phyloP scores from a whole-genome alignment of 2,113 vertebrate species.

The Crotalus tigris region DNA sequence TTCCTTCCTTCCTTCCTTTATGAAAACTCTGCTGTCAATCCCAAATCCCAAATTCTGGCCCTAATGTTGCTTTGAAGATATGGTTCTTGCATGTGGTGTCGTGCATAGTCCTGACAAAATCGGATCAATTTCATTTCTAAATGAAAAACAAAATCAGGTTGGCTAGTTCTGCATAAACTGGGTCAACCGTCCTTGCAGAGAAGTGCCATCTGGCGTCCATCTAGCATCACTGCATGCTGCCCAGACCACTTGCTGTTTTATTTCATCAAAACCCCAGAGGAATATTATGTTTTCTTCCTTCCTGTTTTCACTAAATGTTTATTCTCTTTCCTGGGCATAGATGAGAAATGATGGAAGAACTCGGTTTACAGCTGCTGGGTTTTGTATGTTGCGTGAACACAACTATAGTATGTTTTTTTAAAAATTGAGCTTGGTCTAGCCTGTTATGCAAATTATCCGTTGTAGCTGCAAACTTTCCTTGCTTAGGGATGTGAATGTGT shows the following conservation, averaged over 20 bases:
- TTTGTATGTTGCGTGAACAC: background rate
- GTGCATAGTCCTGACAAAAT: background rate
- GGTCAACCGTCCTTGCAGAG: conserved; percentile 57
- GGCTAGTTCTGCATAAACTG: conserved; percentile 1
- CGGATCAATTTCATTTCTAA: background rate
- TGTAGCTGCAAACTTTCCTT: background rate
- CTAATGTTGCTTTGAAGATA: conserved; percentile 1
- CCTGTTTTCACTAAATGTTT: background rate
- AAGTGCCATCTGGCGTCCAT: conserved; percentile 71
- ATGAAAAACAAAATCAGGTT: conserved; percentile 18
- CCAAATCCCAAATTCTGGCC: background rate
- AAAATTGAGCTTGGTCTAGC: background rate
- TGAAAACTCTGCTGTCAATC: background rate
- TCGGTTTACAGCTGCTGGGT: background rate
- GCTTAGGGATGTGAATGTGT: background rate
- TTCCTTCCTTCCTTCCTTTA: background rate
- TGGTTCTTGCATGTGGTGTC: background rate
- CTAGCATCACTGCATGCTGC: background rate
- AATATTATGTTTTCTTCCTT: background rate
- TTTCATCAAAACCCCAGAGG: background rate
- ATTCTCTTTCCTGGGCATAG: background rate
- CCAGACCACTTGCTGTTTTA: background rate
- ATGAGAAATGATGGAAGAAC: background rate
- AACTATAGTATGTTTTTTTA: background rate
- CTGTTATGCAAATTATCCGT: background rate